Conservation (phyloP, 2,797 vertebrate genomes). For the Leptoclinus maculatus region DNA sequence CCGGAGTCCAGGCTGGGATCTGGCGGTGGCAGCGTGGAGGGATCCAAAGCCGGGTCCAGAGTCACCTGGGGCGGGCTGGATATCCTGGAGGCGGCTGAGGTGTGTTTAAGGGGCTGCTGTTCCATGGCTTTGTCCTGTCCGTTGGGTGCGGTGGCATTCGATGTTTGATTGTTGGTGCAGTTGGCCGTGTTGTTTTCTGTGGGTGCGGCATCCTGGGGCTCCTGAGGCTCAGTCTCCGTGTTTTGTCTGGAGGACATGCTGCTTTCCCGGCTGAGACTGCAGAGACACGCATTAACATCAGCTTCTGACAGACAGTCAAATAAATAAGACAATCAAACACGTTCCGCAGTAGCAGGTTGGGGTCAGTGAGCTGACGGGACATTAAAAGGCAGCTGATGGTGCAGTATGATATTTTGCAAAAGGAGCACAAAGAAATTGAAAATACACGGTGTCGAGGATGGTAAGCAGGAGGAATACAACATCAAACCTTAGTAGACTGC, state of each 20-base stretch:
- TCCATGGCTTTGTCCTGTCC: slow-evolving; percentile 79
- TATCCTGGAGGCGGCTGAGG: slow-evolving; percentile 82
- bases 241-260: slow-evolving; percentile 97
- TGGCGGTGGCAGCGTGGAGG: slow-evolving; percentile 95
- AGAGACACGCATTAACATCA: slow-evolving; percentile 61
- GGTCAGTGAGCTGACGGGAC: slow-evolving; percentile 19
- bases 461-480: not conserved
- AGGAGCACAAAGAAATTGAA: not conserved
- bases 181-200: slow-evolving; percentile 82
- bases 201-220: slow-evolving; percentile 85
- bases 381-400: slow-evolving; percentile 16
- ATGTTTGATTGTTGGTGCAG: slow-evolving; percentile 81
- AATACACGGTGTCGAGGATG: not conserved
- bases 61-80: slow-evolving; percentile 89
- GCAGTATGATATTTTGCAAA: slow-evolving; percentile 3
- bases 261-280: slow-evolving; percentile 92
- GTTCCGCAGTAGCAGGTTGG: slow-evolving; percentile 27
- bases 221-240: slow-evolving; percentile 92
- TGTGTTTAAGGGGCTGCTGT: slow-evolving; percentile 79
- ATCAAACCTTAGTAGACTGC: slow-evolving; percentile 25
- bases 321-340: slow-evolving; percentile 33
- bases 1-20: slow-evolving; percentile 94
- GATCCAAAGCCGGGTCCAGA: slow-evolving; percentile 94
- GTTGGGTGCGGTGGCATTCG: slow-evolving; percentile 73
- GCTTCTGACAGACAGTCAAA: slow-evolving; percentile 19